A percentile compares a stretch with the other conserved stretches of the same genome.
Evolutionary conservation across 2,888 invertebrate species (phyloP).

Genomic region (Cantharis nigra): DNA sequence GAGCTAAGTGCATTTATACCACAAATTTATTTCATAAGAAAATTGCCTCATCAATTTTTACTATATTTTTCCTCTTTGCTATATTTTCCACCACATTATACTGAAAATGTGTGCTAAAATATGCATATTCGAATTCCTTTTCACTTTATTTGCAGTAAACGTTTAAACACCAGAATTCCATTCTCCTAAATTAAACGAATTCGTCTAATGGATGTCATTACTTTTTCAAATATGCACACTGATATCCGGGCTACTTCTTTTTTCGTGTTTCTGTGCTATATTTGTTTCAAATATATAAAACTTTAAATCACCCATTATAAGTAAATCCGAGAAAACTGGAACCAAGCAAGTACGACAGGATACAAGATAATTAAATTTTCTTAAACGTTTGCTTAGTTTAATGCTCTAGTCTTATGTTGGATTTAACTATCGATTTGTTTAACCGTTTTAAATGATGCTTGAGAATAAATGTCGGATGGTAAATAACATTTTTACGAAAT

Average conservation of each 20-base stretch:
- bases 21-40: not conserved
- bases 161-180: conserved; percentile 10
- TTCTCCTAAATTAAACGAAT: conserved; percentile 1
- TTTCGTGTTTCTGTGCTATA: not conserved
- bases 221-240: conserved; percentile 1
- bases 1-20: not conserved
- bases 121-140: not conserved
- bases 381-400: not conserved
- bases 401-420: not conserved
- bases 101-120: not conserved
- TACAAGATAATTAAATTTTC: not conserved
- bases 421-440: not conserved
- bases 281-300: not conserved
- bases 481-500: not conserved
- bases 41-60: not conserved
- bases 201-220: conserved; percentile 9
- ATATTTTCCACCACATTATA: not conserved
- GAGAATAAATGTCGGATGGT: not conserved
- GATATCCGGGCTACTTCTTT: not conserved
- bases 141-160: conserved; percentile 8
- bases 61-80: not conserved
- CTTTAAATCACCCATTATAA: not conserved
- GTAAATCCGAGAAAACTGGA: not conserved
- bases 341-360: not conserved
- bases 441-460: not conserved